Base-by-base conservation (phyloP, 2,113 vertebrate genomes). In the Trematomus loennbergii region DNA sequence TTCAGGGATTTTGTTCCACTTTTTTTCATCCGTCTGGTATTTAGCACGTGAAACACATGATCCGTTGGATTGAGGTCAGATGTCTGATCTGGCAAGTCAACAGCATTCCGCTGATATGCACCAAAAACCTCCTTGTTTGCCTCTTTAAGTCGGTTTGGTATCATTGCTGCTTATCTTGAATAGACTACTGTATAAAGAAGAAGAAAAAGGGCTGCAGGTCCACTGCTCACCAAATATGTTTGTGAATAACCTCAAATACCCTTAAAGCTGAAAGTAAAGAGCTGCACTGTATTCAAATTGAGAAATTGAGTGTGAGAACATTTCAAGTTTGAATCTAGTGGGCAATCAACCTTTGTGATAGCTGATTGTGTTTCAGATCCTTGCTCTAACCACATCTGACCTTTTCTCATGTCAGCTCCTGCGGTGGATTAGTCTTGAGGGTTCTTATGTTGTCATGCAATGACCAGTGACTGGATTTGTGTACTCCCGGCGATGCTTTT, bases 41-140 rank as follows among this genome's bases (percentile, higher is more conserved):
- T 72, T 69, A 81, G 33, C 11, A 43, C 43, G 16, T 9, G 40
- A 57, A 52, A 63, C 52, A 55, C 64, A 20, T 70, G 65, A 75
- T 62, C 3, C 1, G 15, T 29, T 22, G 53, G 46, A 76, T 45
- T 77, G 61, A 54, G 74, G 68, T 61, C 61, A 48, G 67, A 72
- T 60, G 66, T 65, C 45, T 71, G 73, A 72, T 48, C 72, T 72
- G 80, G 36, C 54, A 22, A 46, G 11, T 64, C 5, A 1, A 43
- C 0, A 59, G 33, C 60, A 46, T 76, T 76, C 53, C 61, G 18
- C 6, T 15, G 45, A 58, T 64, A 33, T 17, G 13, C 11, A 16
- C 0, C 9, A 3, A 73, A 67, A 46, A 11, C 40, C 43, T 16
- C 13, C 12, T 12, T 52, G 43, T 16, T 45, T 25, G 43, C 29